Conservation (phyloP, 2,113 vertebrate genomes). For the Pelodiscus sinensis region DNA sequence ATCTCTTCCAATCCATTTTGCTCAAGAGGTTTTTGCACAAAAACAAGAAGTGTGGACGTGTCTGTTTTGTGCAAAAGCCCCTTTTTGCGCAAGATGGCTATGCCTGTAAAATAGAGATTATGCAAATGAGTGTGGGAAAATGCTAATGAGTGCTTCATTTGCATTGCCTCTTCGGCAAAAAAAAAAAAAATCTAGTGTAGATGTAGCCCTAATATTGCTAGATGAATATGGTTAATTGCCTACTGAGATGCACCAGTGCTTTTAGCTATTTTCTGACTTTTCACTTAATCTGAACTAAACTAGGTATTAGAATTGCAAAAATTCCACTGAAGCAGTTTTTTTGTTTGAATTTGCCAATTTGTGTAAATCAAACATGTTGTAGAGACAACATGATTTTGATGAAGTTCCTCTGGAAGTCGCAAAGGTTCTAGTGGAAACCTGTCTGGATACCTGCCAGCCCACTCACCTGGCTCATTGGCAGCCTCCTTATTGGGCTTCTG, state of each 20-base stretch:
- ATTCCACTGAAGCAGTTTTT: neutral
- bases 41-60: too few relatives aligned
- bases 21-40: too few relatives aligned
- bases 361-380: neutral
- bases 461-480: neutral
- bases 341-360: neutral
- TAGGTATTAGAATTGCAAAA: neutral
- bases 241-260: neutral
- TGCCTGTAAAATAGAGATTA: too few relatives aligned
- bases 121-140: too few relatives aligned
- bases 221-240: accelerated
- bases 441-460: neutral
- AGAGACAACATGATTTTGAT: accelerated
- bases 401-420: neutral
- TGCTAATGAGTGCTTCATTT: too few relatives aligned
- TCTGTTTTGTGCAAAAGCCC: too few relatives aligned
- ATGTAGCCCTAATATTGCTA: neutral
- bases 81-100: too few relatives aligned
- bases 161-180: too few relatives aligned
- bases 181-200: too few relatives aligned
- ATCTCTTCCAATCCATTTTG: too few relatives aligned
- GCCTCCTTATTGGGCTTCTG: too few relatives aligned
- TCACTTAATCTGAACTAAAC: neutral
- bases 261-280: neutral
- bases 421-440: neutral